These are phyloP conservation scores for Aphis craccivora DNA, from an alignment of 1,140 invertebrate genomes.

Conservation along the genomic window DNA sequence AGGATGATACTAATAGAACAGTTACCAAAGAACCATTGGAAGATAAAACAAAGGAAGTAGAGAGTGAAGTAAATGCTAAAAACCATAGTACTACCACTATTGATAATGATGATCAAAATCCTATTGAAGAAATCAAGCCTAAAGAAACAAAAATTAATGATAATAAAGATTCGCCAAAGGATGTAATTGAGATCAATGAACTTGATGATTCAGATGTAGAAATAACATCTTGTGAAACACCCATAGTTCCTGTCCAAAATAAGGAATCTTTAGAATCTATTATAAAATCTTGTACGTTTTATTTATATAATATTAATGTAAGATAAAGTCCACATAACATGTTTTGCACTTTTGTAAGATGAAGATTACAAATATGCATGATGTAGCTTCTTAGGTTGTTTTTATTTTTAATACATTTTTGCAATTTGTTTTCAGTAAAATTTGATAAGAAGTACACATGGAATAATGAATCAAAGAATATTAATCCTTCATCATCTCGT, in stretches of 20 bases:
- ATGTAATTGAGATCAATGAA: conserved; percentile 32
- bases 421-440: conserved; percentile 15
- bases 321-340: not conserved
- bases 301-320: not conserved
- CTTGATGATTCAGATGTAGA: conserved; percentile 41
- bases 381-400: not conserved
- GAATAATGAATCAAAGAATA: not conserved
- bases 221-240: conserved; percentile 13
- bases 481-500: not conserved
- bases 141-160: not conserved
- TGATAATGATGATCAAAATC: not conserved
- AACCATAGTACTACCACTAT: not conserved
- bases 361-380: not conserved
- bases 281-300: not conserved
- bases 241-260: not conserved
- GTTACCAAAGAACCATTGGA: not conserved
- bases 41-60: not conserved
- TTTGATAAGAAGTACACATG: conserved; percentile 17
- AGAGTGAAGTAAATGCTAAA: not conserved
- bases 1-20: not conserved
- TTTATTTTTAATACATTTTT: not conserved
- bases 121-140: not conserved
- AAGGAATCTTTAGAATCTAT: conserved; percentile 20
- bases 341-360: not conserved
- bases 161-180: not conserved